Conservation (phyloP, 2,113 vertebrate genomes). For the Casuarius casuarius region DNA sequence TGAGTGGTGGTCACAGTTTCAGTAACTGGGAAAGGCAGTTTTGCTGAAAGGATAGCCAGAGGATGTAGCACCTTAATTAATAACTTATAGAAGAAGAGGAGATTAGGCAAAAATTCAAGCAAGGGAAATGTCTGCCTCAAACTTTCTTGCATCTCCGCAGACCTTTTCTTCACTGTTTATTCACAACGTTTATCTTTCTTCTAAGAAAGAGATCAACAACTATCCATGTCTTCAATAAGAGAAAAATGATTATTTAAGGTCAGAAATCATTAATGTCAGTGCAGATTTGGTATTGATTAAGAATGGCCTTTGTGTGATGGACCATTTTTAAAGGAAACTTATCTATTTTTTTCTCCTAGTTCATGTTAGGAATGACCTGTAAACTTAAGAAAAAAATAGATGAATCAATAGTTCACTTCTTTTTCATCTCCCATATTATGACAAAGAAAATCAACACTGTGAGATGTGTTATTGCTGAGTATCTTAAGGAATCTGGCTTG, state of each 20-base stretch:
- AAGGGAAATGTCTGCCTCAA: background rate
- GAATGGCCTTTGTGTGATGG: background rate
- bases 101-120: background rate
- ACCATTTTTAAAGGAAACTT: background rate
- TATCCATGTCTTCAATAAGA: background rate
- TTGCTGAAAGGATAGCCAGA: background rate
- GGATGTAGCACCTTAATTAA: background rate
- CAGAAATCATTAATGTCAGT: background rate
- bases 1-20: background rate
- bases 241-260: background rate
- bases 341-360: background rate
- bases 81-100: background rate
- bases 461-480: background rate
- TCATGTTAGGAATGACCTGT: background rate
- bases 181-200: background rate
- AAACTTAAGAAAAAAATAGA: background rate
- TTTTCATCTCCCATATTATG: background rate
- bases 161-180: background rate
- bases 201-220: background rate
- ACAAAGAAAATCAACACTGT: background rate
- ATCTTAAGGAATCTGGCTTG: background rate
- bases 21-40: background rate
- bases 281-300: background rate
- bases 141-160: background rate
- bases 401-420: background rate